Percentiles rank a stretch among this genome's conserved stretches.
These are phyloP conservation scores for Harpagoxenus sublaevis DNA, from an alignment of 2,888 invertebrate genomes.

Conservation along the genomic window DNA sequence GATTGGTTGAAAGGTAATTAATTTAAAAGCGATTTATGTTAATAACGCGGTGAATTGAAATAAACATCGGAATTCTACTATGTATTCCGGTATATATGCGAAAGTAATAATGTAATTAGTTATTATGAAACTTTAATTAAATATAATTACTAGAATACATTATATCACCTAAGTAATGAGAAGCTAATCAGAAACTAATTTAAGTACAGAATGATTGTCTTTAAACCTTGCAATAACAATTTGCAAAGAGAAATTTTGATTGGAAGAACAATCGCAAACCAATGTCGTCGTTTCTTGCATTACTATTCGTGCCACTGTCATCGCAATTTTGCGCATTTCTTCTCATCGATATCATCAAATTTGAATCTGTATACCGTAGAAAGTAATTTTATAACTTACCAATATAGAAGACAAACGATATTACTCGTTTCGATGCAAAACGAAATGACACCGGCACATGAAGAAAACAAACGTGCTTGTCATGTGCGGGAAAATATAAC, in stretches of 20 bases:
- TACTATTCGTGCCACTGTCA: not conserved
- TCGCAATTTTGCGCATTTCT: not conserved
- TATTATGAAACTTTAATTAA: constrained; percentile 16
- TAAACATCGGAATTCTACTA: not conserved
- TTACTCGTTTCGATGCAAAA: not conserved
- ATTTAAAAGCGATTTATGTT: constrained; percentile 20
- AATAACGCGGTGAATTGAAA: not conserved
- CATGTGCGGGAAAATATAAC: not conserved
- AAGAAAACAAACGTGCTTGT: not conserved
- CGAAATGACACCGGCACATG: not conserved
- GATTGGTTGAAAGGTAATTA: not conserved
- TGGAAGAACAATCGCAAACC: not conserved
- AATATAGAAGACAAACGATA: constrained; percentile 12
- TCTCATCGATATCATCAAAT: constrained; percentile 5
- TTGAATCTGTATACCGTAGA: not conserved
- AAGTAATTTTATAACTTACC: constrained; percentile 22
- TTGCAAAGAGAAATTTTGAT: not conserved
- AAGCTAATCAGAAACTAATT: not conserved
- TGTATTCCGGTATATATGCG: not conserved
- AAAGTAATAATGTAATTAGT: not conserved
- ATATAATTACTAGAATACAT: not conserved
- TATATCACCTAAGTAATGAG: constrained; percentile 6
- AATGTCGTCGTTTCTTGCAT: not conserved
- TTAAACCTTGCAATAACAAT: not conserved
- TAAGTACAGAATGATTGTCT: not conserved